Evolutionary conservation across 2,888 invertebrate species (phyloP), one percentile per base, ranked within the genome.

Genomic region (Proisotoma minuta): DNA sequence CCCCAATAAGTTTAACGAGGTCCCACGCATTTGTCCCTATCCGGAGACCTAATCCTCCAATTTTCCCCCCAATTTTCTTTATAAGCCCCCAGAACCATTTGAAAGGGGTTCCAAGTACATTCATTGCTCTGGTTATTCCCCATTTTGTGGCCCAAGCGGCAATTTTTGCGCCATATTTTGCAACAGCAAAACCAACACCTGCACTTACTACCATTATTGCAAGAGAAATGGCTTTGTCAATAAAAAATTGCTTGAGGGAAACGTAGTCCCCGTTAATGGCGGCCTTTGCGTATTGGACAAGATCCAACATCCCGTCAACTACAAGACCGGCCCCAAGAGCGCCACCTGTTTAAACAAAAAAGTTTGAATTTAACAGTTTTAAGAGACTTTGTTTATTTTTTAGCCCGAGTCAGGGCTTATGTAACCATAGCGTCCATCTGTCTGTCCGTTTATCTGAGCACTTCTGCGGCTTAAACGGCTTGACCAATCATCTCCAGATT

Each of bases 211-310:
- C 20, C n/a, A 20, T n/a, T 5, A 47, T 47, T 10, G 18, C 47
- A 5, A 47, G 5, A 5, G 20, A n/a, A 18, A 47, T 47, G 12
- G 47, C 47, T 47, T 47, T 47, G n/a, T n/a, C n/a, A 8, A n/a
- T 47, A 20, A 47, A 47, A 18, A 47, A 47, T 20, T 47, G 10
- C n/a, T 20, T 5, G 12, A 47, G 47, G 47, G 10, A 10, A 18
- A 47, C 20, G 47, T 47, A 47, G 12, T 47, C 47, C 47, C 47
- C 47, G 47, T 47, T 47, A 18, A 47, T 47, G 47, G 47, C 47
- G 20, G 47, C 47, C 18, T 47, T 47, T 47, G n/a, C n/a, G 12
- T 5, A 8, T 5, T 5, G 5, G 5, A 18, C 47, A 15, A 10
- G n/a, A 20, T 47, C 47, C 10, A 20, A 5, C n/a, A 47, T 20